Evolutionary conservation across 2,888 invertebrate species (phyloP), one percentile per base, ranked within the genome.

Genomic region (Agrotis puta): DNA sequence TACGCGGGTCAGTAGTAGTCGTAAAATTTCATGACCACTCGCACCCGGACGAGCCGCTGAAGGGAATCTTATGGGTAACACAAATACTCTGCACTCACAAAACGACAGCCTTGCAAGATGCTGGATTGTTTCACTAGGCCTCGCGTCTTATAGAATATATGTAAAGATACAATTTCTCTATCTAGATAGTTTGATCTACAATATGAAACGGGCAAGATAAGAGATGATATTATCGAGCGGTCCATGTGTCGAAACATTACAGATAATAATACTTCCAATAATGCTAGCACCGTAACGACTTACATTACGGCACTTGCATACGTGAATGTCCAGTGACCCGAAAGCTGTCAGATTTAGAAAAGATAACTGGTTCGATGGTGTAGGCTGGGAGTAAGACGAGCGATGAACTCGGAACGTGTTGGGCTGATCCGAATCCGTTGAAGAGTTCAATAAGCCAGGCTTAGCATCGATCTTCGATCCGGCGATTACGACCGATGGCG

Each of bases 401-500:
- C 89, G 89, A 90, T 89, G 91, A 91, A 91, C 90, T 90, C 86
- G 84, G 85, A 90, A 89, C 89, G 88, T 88, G 91, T 92, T 89
- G 87, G 86, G 82, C 80, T 87, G 90, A 90, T 92, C 89, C 86
- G 89, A 92, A 92, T 90, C 89, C 92, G 90, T 90, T 90, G 91
- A 93, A 91, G 91, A 94, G 94, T 94, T 93, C 92, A 94, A 94
- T 96, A 96, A 96, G 94, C 94, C 85, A 91, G 89, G 93, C 94
- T 96, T 95, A 95, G 89, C 94, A 93, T 93, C 91, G 95, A 95
- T 95, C 94, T 95, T 94, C 92, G 94, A 95, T 95, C 92, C 91
- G 90, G 90, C 90, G 95, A 95, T 95, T 95, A 95, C 91, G 91
- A 88, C 87, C 83, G 85, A 88, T 91, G 92, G 93, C 95, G 96